Evolutionary conservation across 1,140 invertebrate genomes (phyloP).

Genomic region (Lineus longissimus): DNA sequence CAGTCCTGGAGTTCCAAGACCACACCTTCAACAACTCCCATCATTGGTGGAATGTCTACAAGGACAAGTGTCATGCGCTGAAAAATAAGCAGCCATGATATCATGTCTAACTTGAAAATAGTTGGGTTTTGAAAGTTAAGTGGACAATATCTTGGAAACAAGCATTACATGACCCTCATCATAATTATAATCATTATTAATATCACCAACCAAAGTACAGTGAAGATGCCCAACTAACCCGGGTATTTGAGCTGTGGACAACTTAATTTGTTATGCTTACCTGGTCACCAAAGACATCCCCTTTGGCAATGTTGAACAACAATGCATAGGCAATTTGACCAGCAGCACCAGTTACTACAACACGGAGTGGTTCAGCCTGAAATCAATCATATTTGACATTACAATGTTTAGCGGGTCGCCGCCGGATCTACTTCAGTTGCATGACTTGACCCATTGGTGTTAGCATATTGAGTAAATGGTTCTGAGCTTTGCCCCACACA

Average conservation of each 20-base stretch:
- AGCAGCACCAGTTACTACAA: constrained; percentile 91
- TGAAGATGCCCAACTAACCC: background rate
- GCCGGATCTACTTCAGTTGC: no score
- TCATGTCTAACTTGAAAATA: background rate
- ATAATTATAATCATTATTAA: background rate
- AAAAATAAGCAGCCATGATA: constrained; percentile 24
- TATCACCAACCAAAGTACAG: background rate
- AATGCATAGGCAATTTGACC: constrained; percentile 99
- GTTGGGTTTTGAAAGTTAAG: background rate
- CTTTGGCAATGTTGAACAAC: constrained; percentile 88
- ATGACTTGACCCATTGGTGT: no score
- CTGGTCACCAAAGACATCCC: constrained; percentile 95
- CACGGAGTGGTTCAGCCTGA: constrained; percentile 53
- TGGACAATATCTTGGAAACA: no score
- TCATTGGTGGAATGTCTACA: constrained; percentile 93
- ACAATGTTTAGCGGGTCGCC: no score
- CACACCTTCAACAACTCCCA: constrained; percentile 90
- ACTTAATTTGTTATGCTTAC: constrained; percentile 24
- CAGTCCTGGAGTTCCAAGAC: constrained; percentile 97
- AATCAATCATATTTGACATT: no score
- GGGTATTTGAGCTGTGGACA: background rate
- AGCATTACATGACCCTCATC: no score
- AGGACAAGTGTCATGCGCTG: constrained; percentile 80
- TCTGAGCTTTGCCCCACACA: no score
- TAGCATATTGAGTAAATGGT: no score